Base-by-base conservation (phyloP, 2,797 vertebrate species). In the Trachurus trachurus region DNA sequence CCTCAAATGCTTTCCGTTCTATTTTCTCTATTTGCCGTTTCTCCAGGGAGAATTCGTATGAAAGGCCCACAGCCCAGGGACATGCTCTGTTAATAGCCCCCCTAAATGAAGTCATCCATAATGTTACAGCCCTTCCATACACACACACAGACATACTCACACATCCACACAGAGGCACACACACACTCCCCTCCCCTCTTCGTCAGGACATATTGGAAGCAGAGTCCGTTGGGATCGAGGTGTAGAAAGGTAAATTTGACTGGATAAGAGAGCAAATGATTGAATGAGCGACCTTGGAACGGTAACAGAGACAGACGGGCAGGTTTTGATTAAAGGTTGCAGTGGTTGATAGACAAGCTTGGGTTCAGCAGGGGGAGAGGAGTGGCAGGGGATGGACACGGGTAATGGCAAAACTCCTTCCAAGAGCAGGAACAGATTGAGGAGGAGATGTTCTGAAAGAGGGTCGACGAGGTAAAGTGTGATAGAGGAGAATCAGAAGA, bases 61-160 rank as follows among this genome's bases (percentile, higher is more conserved):
- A 92, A 92, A 90, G 84, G 89, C 84, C 80, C 71, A 21, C 82
- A 87, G 89, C 90, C 89, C 75, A 81, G 92, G 88, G 93, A 91
- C 86, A 91, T 88, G 84, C 85, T 89, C 86, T 84, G 83, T 93
- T 95, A 93, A 93, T 94, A 94, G 91, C 78, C 85, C 84, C 80
- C 72, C 71, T 90, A 92, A 94, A 93, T 92, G 88, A 94, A 94
- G 89, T 84, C 89, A 93, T 94, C 91, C 84, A 94, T 94, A 93
- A 93, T 91, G 89, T 81, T 85, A 70, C 74, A 76, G 52, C 26
- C 74, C 69, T 66, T 70, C 69, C 59, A 66, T 73, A 50, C 74
- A 74, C 59, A 74, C 59, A 71, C 47, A 29, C 50, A 69, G 1
- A 66, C 52, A 71, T 71, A 71, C 59, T 9, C 66, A 42, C 67